Evolutionary conservation across 1,140 invertebrate species (phyloP), one percentile per base, ranked within the genome.

Genomic region (Drosophila nigromelanica): DNA sequence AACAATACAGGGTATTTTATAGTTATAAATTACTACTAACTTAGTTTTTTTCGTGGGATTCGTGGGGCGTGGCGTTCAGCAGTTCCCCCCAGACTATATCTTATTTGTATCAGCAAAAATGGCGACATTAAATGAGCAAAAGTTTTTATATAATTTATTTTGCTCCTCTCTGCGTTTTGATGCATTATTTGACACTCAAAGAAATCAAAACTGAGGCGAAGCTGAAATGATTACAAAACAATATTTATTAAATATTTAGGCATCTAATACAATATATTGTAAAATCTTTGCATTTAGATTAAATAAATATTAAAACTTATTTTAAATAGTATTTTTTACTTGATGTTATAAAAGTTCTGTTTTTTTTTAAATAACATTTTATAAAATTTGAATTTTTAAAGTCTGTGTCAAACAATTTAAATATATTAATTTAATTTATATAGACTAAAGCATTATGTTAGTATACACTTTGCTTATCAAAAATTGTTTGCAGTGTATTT

Each of bases 81-180:
- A 27, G 8, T 11, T 62, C 35, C 27, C 56, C 56, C 7, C 62
- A 64, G 52, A 42, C 61, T n/a, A 48, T 76, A 73, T 69, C 66
- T 80, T 77, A 85, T 78, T 67, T 78, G 52, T 73, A 86, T 43
- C 73, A 69, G 64, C 42, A 59, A 59, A 81, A 86, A 81, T 81
- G 71, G 74, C 70, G 74, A 86, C 80, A 80, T 80, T 76, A 85
- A 83, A 83, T 83, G 80, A 83, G 80, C 80, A 83, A 83, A 83
- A 79, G 67, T 80, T 83, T 83, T 85, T 85, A 76, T 80, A 85
- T 76, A 61, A 85, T 85, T 85, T 76, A 78, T 77, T 71, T 76
- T 62, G 58, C 58, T 73, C 21, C 50, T 51, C 59, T 43, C 47
- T 69, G 48, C 35, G 24, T 42, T 50, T 8, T 33, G 47, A 39